These are phyloP conservation scores for Idaea straminata DNA, from an alignment of 2,888 invertebrate species.

Conservation along the genomic window DNA sequence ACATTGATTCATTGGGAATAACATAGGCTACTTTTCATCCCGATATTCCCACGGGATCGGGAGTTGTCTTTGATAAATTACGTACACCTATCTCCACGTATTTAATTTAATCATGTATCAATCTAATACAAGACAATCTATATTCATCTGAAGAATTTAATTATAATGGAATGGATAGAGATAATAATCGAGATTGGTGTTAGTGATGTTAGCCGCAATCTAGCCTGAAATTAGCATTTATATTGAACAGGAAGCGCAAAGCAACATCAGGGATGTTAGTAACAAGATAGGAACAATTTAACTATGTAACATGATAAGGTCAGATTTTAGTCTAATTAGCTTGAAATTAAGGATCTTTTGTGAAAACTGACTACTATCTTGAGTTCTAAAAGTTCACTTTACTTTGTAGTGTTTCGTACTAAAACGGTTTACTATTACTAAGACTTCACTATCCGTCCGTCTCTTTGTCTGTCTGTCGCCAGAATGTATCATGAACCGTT, in stretches of 20 bases:
- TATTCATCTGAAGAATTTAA: not conserved
- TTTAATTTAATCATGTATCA: not conserved
- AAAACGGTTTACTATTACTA: not conserved
- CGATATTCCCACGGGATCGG: too few relatives aligned
- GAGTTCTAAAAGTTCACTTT: not conserved
- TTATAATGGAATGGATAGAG: not conserved
- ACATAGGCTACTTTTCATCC: too few relatives aligned
- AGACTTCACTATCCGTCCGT: too few relatives aligned
- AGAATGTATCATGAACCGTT: too few relatives aligned
- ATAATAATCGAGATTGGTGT: constrained; percentile 18
- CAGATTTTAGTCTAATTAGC: not conserved
- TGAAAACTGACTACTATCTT: not conserved
- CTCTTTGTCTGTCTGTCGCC: too few relatives aligned
- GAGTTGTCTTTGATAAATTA: too few relatives aligned
- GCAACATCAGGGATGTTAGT: constrained; percentile 27
- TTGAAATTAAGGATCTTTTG: not conserved
- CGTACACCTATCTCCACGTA: not conserved
- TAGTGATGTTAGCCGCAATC: constrained; percentile 31
- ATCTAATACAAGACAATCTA: not conserved
- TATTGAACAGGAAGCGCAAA: constrained; percentile 53
- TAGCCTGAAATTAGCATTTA: constrained; percentile 67
- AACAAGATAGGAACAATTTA: not conserved
- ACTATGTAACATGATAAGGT: not conserved
- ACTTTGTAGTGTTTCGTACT: not conserved
- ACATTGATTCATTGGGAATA: too few relatives aligned